A percentile compares a stretch with the other conserved stretches of the same genome.
Evolutionary conservation across 2,888 invertebrate genomes (phyloP).

Genomic region (Rotaria magnacalcarata): DNA sequence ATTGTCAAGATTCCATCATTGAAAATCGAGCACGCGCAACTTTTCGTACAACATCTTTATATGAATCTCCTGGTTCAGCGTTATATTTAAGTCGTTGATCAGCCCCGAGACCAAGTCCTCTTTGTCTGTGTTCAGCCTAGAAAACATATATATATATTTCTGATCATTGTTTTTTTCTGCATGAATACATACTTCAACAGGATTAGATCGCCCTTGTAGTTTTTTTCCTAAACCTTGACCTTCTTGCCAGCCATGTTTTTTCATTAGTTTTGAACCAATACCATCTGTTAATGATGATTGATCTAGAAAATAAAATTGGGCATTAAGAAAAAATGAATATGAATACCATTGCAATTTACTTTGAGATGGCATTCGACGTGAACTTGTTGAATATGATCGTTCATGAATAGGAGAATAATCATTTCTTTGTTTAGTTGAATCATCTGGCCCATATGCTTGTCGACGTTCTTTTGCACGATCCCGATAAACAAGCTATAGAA

Average conservation of each 20-base stretch:
- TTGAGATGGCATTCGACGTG: not conserved
- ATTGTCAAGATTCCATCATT: constrained; percentile 63
- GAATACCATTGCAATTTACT: too few relatives aligned
- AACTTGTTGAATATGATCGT: constrained; percentile 5
- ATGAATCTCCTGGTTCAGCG: constrained; percentile 76
- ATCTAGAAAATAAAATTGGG: not conserved
- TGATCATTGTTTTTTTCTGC: not conserved
- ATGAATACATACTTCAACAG: constrained; percentile 71
- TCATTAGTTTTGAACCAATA: constrained; percentile 68
- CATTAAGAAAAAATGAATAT: too few relatives aligned
- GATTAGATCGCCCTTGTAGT: constrained; percentile 85
- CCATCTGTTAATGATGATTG: not conserved
- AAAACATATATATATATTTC: constrained; percentile 48
- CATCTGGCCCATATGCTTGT: constrained; percentile 38
- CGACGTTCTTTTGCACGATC: constrained; percentile 45
- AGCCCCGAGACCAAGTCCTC: constrained; percentile 79
- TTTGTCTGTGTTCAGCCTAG: constrained; percentile 66
- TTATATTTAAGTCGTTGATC: constrained; percentile 71
- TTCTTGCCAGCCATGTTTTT: constrained; percentile 98
- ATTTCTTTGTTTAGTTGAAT: constrained; percentile 25
- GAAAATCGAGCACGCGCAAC: constrained; percentile 81
- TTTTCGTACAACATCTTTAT: constrained; percentile 81
- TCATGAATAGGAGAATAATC: constrained; percentile 34
- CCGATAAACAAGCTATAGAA: constrained; percentile 35
- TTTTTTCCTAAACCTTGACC: constrained; percentile 88